Evolutionary conservation across 2,888 invertebrate species (phyloP), one percentile per base, ranked within the genome.

Genomic region (Cerastis leucographa): DNA sequence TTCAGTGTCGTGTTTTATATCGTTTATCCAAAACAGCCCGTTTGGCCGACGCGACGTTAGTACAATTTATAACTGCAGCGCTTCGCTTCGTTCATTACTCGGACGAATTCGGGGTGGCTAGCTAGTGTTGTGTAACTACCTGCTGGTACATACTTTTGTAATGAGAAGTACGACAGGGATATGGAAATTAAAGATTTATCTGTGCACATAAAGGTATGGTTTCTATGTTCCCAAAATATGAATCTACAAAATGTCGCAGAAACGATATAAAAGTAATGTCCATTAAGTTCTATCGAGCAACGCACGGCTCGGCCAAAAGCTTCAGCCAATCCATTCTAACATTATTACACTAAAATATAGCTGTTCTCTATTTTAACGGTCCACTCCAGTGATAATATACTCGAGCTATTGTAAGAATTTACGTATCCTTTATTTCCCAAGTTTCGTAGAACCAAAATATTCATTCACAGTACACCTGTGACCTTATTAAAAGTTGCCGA

Each of bases 31-130:
- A 87, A 90, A 88, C 82, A 79, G 77, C 71, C 68, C 83, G 84
- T 84, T 83, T 76, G 79, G 81, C 86, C 82, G 64, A 64, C 86
- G 84, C 82, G 64, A 64, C 86, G 84, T 81, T 84, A 84, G 82
- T 84, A 87, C 85, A 90, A 92, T 92, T 91, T 92, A 92, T 91
- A 91, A 89, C 90, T 88, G 90, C 88, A 83, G 81, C 82, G 74
- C 84, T 87, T 77, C 72, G 65, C 64, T 85, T 76, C 87, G 88
- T 91, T 91, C 90, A 93, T 92, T 92, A 92, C 89, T 77, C 71
- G 80, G 77, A 72, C 80, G 80, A 62, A 56, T 59, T 85, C 80
- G 74, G 84, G 84, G 86, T 22, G 42, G 49, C 64, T 42, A 89
- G 85, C 84, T 87, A 79, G 70, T 86, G 84, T 87, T 84, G 81